phyloP scores from a whole-genome alignment of 2,113 vertebrate species.

The Rhodinocichla rosea region DNA sequence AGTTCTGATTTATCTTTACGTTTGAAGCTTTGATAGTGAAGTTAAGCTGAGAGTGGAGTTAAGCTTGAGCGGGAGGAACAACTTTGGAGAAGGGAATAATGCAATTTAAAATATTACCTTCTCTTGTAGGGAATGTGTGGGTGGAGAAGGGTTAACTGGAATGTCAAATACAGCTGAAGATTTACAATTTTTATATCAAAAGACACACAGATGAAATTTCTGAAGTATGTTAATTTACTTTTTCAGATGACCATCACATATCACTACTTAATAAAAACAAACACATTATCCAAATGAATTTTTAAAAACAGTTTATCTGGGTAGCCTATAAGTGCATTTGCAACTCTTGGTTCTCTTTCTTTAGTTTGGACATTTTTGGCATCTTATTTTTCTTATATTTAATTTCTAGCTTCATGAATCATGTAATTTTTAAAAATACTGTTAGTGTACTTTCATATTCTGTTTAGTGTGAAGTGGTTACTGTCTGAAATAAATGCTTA shows the following conservation, averaged over 20 bases:
- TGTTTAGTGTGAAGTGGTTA: not conserved
- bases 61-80: not conserved
- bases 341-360: not conserved
- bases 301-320: not conserved
- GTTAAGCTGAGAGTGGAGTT: not conserved
- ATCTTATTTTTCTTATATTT: not conserved
- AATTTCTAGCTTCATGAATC: not conserved
- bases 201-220: not conserved
- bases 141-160: not conserved
- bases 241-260: not conserved
- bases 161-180: not conserved
- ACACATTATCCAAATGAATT: not conserved
- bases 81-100: not conserved
- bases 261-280: not conserved
- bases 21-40: not conserved
- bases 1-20: not conserved
- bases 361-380: not conserved
- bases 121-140: not conserved
- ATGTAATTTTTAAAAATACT: not conserved
- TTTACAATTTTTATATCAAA: not conserved
- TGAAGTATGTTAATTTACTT: not conserved
- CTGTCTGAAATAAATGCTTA: not conserved
- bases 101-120: not conserved
- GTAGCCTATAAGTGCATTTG: not conserved
- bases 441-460: not conserved